phyloP scores from a whole-genome alignment of 2,888 invertebrate species.

The Hirtodrosophila alboralis region DNA sequence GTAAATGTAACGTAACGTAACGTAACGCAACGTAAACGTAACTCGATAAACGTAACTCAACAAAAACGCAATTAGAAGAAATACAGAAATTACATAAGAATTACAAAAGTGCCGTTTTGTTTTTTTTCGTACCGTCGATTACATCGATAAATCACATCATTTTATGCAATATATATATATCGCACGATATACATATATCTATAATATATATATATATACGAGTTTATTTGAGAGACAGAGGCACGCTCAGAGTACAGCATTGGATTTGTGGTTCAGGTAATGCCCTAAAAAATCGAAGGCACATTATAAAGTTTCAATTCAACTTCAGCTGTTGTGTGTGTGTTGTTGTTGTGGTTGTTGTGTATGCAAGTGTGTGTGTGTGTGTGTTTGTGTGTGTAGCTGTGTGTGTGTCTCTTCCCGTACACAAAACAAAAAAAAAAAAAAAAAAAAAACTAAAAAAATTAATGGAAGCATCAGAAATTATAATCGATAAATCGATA shows the following conservation, averaged over 20 bases:
- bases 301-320: constrained; percentile 61
- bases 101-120: constrained; percentile 71
- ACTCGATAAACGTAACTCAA: constrained; percentile 77
- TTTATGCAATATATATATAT: constrained; percentile 10
- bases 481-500: constrained; percentile 50
- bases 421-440: constrained; percentile 11
- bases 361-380: constrained; percentile 13
- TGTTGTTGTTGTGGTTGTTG: constrained; percentile 11
- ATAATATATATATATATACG: constrained; percentile 14
- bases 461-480: constrained; percentile 43
- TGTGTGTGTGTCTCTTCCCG: constrained; percentile 12
- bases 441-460: no score
- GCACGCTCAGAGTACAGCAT: no score
- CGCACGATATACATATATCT: constrained; percentile 13
- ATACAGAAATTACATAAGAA: constrained; percentile 68
- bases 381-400: constrained; percentile 5
- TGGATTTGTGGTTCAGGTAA: constrained; percentile 68
- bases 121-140: constrained; percentile 76
- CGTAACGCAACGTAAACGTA: constrained; percentile 61
- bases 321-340: constrained; percentile 20
- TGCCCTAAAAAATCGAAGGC: constrained; percentile 76
- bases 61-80: constrained; percentile 78
- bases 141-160: constrained; percentile 37
- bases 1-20: constrained; percentile 71
- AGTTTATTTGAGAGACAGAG: constrained; percentile 6